phyloP scores from a whole-genome alignment of 2,888 invertebrate genomes.

The Phyllotreta cruciferae region DNA sequence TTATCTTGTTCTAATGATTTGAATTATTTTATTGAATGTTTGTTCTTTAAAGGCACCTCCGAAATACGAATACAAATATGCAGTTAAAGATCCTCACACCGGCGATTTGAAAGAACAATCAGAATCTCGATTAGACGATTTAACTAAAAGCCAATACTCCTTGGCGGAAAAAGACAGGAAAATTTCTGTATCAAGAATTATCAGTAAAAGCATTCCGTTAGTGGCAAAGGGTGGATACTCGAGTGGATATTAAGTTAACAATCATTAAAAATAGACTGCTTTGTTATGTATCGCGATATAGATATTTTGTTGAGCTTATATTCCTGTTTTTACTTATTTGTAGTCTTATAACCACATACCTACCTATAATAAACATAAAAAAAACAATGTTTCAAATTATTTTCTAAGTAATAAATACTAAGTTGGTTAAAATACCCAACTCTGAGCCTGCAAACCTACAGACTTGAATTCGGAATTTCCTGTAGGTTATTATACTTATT shows the following conservation, averaged over 20 bases:
- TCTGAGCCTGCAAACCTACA: too few relatives aligned
- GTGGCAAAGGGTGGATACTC: constrained; percentile 7
- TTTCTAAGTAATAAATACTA: too few relatives aligned
- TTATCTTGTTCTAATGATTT: neutral
- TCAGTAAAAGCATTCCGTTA: constrained; percentile 20
- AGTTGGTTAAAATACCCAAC: too few relatives aligned
- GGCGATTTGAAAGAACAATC: constrained; percentile 44
- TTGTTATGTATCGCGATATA: neutral
- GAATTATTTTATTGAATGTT: too few relatives aligned
- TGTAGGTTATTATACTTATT: too few relatives aligned
- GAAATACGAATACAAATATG: constrained; percentile 45
- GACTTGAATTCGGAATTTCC: too few relatives aligned
- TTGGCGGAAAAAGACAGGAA: constrained; percentile 29
- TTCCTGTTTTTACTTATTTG: neutral
- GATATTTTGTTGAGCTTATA: neutral
- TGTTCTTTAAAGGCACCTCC: constrained; percentile 38
- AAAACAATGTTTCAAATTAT: too few relatives aligned
- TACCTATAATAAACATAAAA: too few relatives aligned
- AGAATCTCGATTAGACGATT: constrained; percentile 42
- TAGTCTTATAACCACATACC: too few relatives aligned
- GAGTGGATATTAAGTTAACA: constrained; percentile 6
- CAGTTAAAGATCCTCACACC: constrained; percentile 43
- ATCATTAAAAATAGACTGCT: neutral
- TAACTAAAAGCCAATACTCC: constrained; percentile 35
- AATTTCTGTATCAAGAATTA: constrained; percentile 29